These are phyloP conservation scores for Anoplopoma fimbria DNA, from an alignment of 2,113 vertebrate genomes.

Conservation along the genomic window DNA sequence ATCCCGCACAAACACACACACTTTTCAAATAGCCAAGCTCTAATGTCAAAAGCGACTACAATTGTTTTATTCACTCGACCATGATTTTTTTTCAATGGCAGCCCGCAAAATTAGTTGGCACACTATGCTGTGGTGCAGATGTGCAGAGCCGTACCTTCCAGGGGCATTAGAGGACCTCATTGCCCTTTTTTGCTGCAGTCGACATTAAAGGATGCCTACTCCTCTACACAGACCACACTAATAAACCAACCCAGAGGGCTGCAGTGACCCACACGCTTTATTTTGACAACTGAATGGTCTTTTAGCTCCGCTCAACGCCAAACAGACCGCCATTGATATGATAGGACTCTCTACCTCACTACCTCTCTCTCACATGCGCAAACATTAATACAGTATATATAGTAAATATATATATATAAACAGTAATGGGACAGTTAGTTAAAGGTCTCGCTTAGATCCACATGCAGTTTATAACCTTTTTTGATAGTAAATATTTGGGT, in stretches of 20 bases:
- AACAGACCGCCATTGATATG: conserved; percentile 81
- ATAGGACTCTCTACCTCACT: conserved; percentile 54
- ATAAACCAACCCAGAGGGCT: conserved; percentile 68
- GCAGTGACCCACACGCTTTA: conserved; percentile 69
- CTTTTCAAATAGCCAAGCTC: neutral
- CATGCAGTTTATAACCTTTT: conserved; percentile 65
- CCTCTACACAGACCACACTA: conserved; percentile 62
- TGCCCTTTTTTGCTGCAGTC: conserved; percentile 32
- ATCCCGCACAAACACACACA: neutral
- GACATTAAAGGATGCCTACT: conserved; percentile 59
- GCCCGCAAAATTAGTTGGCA: neutral
- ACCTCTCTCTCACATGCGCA: conserved; percentile 33
- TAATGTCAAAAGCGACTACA: neutral
- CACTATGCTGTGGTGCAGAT: neutral
- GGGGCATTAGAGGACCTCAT: conserved; percentile 11
- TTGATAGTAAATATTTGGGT: conserved; percentile 79
- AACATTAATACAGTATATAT: conserved; percentile 63
- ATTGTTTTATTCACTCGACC: neutral
- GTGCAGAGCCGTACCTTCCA: neutral
- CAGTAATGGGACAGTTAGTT: conserved; percentile 55
- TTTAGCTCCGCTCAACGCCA: conserved; percentile 58
- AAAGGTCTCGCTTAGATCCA: conserved; percentile 61
- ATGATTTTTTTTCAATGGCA: neutral
- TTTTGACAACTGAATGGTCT: conserved; percentile 78
- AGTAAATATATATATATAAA: conserved; percentile 61